phyloP scores from a whole-genome alignment of 2,888 invertebrate species.

The Scaptomyza reducta region DNA sequence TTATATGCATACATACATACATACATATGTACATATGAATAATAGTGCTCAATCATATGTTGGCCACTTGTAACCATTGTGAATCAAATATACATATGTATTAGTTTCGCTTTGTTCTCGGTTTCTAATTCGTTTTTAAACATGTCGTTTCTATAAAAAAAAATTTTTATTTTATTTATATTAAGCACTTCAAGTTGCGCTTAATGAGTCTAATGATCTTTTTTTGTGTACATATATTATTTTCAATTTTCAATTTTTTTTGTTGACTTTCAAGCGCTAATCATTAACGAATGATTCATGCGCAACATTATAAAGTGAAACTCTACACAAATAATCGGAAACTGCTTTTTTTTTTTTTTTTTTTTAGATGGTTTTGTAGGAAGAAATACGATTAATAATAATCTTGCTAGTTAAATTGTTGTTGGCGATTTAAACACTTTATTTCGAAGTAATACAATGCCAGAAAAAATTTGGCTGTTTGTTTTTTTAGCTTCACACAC shows the following conservation, averaged over 20 bases:
- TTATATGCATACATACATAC: background rate
- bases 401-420: too few species aligned
- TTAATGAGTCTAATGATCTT: background rate
- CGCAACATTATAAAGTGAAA: conserved; percentile 1
- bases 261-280: background rate
- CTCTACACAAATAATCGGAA: background rate
- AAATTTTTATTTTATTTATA: too few species aligned
- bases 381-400: too few species aligned
- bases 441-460: background rate
- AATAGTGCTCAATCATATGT: conserved; percentile 32
- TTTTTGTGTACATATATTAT: background rate
- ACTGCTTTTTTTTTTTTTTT: background rate
- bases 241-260: background rate
- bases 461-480: conserved; percentile 3
- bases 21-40: conserved; percentile 4
- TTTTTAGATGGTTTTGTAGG: too few species aligned
- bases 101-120: background rate
- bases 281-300: conserved; percentile 10
- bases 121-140: background rate
- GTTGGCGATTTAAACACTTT: background rate
- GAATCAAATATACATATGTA: background rate
- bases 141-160: background rate
- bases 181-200: background rate
- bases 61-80: conserved; percentile 48
- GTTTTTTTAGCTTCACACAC: conserved; percentile 14